phyloP scores from a whole-genome alignment of 2,888 invertebrate species.

The Lasioglossum vierecki region DNA sequence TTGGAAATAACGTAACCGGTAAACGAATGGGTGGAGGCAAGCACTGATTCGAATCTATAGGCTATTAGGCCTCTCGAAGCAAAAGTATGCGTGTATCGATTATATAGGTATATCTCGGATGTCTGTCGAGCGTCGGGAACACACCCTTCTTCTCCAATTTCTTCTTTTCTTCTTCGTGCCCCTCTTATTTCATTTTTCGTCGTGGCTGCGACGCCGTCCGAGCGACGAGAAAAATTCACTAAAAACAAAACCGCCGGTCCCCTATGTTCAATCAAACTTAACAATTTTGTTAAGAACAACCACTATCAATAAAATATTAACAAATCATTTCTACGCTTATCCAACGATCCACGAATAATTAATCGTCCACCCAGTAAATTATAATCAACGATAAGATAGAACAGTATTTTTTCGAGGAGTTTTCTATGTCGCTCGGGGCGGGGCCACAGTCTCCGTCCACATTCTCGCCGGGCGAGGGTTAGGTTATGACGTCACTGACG shows the following conservation, averaged over 20 bases:
- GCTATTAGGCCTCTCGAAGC: conserved; percentile 70
- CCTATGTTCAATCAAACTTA: not conserved
- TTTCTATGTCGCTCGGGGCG: not conserved
- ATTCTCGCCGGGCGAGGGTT: not conserved
- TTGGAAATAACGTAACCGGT: not conserved
- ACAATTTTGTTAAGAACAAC: not conserved
- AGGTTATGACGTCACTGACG: not conserved
- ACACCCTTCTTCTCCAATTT: conserved; percentile 26
- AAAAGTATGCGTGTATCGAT: conserved; percentile 55
- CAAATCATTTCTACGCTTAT: not conserved
- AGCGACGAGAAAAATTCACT: not conserved
- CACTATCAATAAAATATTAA: not conserved
- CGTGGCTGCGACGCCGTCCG: not conserved
- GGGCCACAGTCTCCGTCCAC: not conserved
- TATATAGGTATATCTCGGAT: conserved; percentile 47
- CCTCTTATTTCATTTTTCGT: not conserved
- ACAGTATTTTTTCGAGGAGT: not conserved
- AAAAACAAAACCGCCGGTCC: not conserved
- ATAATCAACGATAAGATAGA: not conserved
- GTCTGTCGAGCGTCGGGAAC: conserved; percentile 37
- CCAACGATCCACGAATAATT: not conserved
- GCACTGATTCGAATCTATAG: conserved; percentile 56
- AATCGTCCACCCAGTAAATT: not conserved
- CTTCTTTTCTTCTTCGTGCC: not conserved
- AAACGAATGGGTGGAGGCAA: conserved; percentile 43